Conservation (phyloP, 2,888 invertebrate genomes). For the Eupithecia subumbrata region DNA sequence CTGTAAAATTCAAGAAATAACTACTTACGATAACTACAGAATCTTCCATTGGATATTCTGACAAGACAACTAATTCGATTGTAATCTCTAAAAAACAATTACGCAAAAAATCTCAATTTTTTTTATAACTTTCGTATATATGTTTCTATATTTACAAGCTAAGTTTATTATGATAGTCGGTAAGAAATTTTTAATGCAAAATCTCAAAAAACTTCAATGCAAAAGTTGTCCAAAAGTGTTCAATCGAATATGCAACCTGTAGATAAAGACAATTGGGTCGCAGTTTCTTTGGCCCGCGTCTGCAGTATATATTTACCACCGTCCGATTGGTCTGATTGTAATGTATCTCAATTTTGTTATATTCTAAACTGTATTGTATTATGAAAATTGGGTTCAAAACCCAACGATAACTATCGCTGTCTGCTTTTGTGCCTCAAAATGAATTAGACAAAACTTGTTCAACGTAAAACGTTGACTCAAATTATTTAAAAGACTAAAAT, state of each 20-base stretch:
- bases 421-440: not conserved
- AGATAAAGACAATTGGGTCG: not conserved
- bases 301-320: not conserved
- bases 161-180: not conserved
- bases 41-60: not conserved
- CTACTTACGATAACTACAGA: not conserved
- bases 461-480: conserved; percentile 5
- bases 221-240: not conserved
- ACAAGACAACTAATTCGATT: not conserved
- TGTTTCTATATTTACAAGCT: not conserved
- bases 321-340: conserved; percentile 6
- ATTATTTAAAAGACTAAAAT: not conserved
- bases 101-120: not conserved
- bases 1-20: not conserved
- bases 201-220: not conserved
- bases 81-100: not conserved
- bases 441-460: not conserved
- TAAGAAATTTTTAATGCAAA: not conserved
- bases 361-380: not conserved
- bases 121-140: not conserved
- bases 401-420: not conserved
- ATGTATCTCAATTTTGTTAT: conserved; percentile 2
- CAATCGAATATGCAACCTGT: not conserved
- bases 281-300: not conserved
- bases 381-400: not conserved